These are phyloP conservation scores for Vanessa atalanta DNA, from an alignment of 1,140 invertebrate genomes.

Conservation along the genomic window DNA sequence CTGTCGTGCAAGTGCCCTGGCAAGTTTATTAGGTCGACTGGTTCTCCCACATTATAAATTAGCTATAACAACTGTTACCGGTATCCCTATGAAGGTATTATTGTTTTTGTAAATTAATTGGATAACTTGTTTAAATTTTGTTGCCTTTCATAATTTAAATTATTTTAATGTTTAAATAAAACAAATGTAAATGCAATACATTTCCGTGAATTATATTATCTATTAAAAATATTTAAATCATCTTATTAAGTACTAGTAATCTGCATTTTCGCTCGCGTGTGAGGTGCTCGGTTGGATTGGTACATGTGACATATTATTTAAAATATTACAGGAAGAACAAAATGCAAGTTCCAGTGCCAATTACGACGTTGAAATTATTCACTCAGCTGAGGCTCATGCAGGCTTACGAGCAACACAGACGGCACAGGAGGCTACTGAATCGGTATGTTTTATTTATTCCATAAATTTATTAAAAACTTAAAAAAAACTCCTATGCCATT, in stretches of 20 bases:
- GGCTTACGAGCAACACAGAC: conserved; percentile 85
- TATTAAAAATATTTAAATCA: no score
- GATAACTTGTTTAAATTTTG: background rate
- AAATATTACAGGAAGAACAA: conserved; percentile 89
- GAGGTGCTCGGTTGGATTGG: no score
- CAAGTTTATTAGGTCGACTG: conserved; percentile 86
- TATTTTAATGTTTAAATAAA: no score
- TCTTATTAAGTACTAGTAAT: no score
- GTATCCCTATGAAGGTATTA: conserved; percentile 96
- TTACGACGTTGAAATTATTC: conserved; percentile 98
- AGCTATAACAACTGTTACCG: conserved; percentile 97
- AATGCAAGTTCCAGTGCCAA: conserved; percentile 98
- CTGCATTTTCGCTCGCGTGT: no score
- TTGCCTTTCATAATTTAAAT: background rate
- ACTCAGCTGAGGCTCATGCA: conserved; percentile 91
- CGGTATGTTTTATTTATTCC: conserved; percentile 63
- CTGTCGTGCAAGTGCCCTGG: conserved; percentile 73
- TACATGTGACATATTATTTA: background rate
- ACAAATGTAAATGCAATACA: no score
- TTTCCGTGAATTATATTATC: no score
- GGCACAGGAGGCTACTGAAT: conserved; percentile 81
- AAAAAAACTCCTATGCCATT: no score
- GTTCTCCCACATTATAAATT: conserved; percentile 94
- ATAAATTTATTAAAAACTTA: no score
- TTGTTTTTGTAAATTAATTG: no score